phyloP scores from a whole-genome alignment of 2,797 vertebrate species.

The Lycodopsis pacificus region DNA sequence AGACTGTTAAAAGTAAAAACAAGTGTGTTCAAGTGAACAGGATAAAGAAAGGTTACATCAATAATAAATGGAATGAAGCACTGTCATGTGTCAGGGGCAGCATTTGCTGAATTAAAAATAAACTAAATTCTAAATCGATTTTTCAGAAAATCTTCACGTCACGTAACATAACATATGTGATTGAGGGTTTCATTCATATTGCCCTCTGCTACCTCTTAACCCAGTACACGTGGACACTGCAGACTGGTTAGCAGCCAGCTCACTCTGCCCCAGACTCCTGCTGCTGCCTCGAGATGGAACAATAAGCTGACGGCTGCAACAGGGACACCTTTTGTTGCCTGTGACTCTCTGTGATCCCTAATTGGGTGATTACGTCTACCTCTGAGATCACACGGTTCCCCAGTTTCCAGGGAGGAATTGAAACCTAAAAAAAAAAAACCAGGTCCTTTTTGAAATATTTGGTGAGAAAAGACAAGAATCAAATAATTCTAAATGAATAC shows the following conservation, averaged over 20 bases:
- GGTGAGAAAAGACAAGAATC: background rate
- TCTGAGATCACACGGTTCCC: background rate
- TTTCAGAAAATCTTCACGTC: background rate
- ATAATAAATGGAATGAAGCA: background rate
- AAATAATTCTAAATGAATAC: background rate
- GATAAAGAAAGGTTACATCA: background rate
- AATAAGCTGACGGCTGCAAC: conserved; percentile 4
- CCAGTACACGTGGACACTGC: background rate
- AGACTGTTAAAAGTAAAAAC: conserved; percentile 2
- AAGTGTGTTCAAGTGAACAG: background rate
- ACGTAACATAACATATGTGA: background rate
- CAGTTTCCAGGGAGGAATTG: background rate
- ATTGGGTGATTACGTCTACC: conserved; percentile 4
- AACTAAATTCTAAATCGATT: background rate
- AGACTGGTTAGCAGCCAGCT: background rate
- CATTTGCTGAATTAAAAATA: background rate
- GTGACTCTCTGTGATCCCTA: background rate
- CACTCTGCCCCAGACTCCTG: conserved; percentile 19
- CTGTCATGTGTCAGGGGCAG: background rate
- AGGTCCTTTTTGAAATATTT: background rate
- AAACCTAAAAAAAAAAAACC: conserved; percentile 8
- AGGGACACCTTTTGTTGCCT: conserved; percentile 25
- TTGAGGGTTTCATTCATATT: background rate
- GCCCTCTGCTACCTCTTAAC: background rate
- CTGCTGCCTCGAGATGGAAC: conserved; percentile 37